Evolutionary conservation across 2,113 vertebrate species (phyloP).

Genomic region (Pelecanus crispus): DNA sequence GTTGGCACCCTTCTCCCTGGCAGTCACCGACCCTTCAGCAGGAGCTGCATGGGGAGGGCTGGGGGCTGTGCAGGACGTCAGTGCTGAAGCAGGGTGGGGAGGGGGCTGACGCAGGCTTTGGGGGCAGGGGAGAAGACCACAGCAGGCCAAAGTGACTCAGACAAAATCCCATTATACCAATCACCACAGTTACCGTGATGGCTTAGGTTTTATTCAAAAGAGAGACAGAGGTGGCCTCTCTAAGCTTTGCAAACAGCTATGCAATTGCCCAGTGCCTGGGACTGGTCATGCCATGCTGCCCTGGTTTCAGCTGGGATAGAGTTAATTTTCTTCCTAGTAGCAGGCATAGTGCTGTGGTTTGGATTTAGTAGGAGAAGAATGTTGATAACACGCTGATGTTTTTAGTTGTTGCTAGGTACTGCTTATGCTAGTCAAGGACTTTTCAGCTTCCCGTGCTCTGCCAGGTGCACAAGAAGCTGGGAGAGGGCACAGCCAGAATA

Average conservation of each 20-base stretch:
- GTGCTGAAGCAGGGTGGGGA: neutral
- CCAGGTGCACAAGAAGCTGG: too few relatives aligned
- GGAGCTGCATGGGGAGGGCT: neutral
- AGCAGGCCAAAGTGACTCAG: neutral
- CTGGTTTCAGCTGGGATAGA: too few relatives aligned
- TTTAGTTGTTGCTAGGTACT: too few relatives aligned
- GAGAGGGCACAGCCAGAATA: too few relatives aligned
- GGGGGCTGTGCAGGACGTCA: too few relatives aligned
- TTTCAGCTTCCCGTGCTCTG: too few relatives aligned
- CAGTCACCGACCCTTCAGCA: neutral
- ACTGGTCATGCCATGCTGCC: neutral
- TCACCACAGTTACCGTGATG: neutral
- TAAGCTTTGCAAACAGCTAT: neutral
- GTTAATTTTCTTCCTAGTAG: too few relatives aligned
- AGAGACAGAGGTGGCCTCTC: neutral
- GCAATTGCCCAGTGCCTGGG: too few relatives aligned
- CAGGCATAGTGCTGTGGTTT: too few relatives aligned
- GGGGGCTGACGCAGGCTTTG: rapidly evolving
- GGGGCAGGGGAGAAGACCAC: neutral
- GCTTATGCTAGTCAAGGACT: too few relatives aligned
- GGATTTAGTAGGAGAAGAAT: too few relatives aligned
- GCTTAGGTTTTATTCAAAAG: neutral
- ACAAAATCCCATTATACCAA: rapidly evolving
- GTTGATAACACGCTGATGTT: too few relatives aligned
- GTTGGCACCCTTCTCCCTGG: neutral